Evolutionary conservation across 2,797 vertebrate genomes (phyloP).

Genomic region (Semotilus atromaculatus): DNA sequence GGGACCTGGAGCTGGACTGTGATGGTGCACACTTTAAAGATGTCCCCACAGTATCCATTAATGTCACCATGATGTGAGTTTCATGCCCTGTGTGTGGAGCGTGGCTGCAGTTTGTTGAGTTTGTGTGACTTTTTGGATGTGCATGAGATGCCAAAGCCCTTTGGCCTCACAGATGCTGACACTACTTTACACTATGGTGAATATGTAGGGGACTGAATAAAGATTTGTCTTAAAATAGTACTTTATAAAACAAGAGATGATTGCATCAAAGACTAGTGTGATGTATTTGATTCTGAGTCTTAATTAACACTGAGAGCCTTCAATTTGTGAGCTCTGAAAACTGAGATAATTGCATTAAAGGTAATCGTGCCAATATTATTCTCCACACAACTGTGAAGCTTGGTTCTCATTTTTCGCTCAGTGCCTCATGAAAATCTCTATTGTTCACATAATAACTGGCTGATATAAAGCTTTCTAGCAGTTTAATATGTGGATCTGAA

Average conservation of each 20-base stretch:
- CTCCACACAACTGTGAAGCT: slow-evolving; percentile 9
- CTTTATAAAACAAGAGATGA: not conserved
- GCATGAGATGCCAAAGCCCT: slow-evolving; percentile 9
- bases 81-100: not conserved
- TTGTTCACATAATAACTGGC: slow-evolving; percentile 12
- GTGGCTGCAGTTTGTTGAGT: not conserved
- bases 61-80: slow-evolving; percentile 93
- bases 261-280: not conserved
- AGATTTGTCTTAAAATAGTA: not conserved
- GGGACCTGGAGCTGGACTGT: slow-evolving; percentile 88
- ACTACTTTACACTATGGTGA: not conserved
- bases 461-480: slow-evolving; percentile 3
- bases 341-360: slow-evolving; percentile 14
- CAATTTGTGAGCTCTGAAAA: not conserved
- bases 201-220: not conserved
- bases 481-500: slow-evolving; percentile 1
- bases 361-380: slow-evolving; percentile 38
- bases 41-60: slow-evolving; percentile 85
- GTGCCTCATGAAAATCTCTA: not conserved
- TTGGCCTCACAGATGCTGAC: not conserved
- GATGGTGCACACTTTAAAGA: slow-evolving; percentile 80
- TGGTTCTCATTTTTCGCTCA: not conserved
- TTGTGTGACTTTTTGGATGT: not conserved
- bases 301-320: not conserved
- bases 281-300: not conserved